These are phyloP conservation scores for Operophtera brumata DNA, from an alignment of 2,888 invertebrate species.

Conservation along the genomic window DNA sequence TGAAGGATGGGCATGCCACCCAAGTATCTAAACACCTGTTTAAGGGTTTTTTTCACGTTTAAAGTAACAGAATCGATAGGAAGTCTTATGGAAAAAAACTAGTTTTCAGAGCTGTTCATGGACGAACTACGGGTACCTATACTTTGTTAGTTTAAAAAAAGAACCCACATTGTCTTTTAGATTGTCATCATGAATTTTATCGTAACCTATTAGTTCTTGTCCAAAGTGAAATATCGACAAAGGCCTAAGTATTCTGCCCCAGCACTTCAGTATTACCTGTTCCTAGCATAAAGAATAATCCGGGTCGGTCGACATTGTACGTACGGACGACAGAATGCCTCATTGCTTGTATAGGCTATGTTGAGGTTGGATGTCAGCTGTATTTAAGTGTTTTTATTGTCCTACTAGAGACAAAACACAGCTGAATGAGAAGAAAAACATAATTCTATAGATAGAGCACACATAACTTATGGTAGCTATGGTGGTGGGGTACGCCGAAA, in stretches of 20 bases:
- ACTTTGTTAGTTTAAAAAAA: too few species aligned
- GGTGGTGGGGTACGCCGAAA: too few species aligned
- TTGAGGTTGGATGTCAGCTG: constrained; percentile 53
- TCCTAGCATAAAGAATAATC: constrained; percentile 71
- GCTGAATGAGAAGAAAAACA: not conserved
- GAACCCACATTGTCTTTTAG: too few species aligned
- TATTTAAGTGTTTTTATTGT: constrained; percentile 31
- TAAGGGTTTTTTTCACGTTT: too few species aligned
- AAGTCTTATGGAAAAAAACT: too few species aligned
- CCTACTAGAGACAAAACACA: not conserved
- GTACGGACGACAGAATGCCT: constrained; percentile 62
- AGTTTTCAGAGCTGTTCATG: too few species aligned
- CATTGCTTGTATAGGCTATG: constrained; percentile 53
- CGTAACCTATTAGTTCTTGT: not conserved
- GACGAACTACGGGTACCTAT: too few species aligned
- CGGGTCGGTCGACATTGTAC: constrained; percentile 66
- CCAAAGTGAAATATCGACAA: constrained; percentile 33
- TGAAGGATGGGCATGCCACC: too few species aligned
- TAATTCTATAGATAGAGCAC: not conserved
- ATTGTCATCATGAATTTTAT: not conserved
- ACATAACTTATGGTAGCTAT: not conserved
- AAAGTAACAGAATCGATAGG: too few species aligned
- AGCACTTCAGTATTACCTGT: constrained; percentile 70
- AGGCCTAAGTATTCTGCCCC: constrained; percentile 28
- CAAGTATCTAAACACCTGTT: too few species aligned